Evolutionary conservation across 2,113 vertebrate genomes (phyloP), one percentile per base, ranked within the genome.

Genomic region (Muntiacus muntjak): DNA sequence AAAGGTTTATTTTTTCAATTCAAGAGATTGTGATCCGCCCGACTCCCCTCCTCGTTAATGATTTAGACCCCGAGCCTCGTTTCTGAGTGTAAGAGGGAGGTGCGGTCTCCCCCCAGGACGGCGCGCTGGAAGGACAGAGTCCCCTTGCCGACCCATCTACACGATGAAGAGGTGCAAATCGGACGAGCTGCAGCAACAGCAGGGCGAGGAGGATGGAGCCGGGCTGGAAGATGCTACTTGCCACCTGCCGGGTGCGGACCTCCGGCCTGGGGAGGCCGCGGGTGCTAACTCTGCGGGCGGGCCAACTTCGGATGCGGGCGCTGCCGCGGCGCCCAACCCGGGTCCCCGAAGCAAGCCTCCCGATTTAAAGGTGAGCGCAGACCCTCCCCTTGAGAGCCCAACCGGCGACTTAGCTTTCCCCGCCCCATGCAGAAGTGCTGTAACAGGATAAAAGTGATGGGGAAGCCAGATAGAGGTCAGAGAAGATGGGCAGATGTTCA

Each of bases 141-240:
- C 98, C 98, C 97, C 95, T 28, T 96, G 95, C 82, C 97, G 97
- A 98, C 98, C 97, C 97, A 96, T 82, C 89, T 58, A 97, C 97
- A 98, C 96, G 96, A 99, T 99, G 99, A 99, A 99, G 98, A 98
- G 99, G 98, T 99, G 99, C 98, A 98, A 98, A 78, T 99, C 99
- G 74, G 99, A 99, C 96, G 99, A 99, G 97, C 98, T 99, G 98
- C 98, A 93, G 98, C 98, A 98, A 94, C 98, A 79, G 97, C 98
- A 98, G 97, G 98, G 98, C 90, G 98, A 99, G 52, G 98, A 99
- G 93, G 99, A 99, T 97, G 98, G 97, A 47, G 96, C 96, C n/a
- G 98, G 97, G 94, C 96, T 97, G 81, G 99, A 98, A 95, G 99
- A 99, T 50, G 95, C 95, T 15, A 97, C 97, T 60, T 98, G 98